Conservation (phyloP, 2,888 invertebrate genomes). For the Stenichneumon culpator region DNA sequence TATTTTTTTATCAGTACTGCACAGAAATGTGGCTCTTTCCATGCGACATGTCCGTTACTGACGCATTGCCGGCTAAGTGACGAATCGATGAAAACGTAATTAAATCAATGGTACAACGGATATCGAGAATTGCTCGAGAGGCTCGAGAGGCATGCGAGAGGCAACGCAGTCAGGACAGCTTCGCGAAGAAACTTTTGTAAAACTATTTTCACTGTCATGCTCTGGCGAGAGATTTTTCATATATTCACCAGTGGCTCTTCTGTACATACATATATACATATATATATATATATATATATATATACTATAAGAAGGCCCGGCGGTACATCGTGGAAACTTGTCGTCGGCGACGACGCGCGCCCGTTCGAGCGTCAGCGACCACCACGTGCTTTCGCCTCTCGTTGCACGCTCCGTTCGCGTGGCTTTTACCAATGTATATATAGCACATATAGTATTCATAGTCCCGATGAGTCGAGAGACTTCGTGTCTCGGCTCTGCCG, state of each 20-base stretch:
- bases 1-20: too few species aligned
- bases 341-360: constrained; percentile 33
- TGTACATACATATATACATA: background rate
- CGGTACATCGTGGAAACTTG: constrained; percentile 30
- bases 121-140: background rate
- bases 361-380: constrained; percentile 20
- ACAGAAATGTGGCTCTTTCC: too few species aligned
- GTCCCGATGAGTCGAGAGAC: constrained; percentile 49
- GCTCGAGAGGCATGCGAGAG: background rate
- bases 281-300: background rate
- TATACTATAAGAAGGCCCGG: background rate
- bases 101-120: background rate
- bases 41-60: too few species aligned
- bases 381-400: constrained; percentile 46
- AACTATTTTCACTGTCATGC: constrained; percentile 11
- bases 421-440: constrained; percentile 42
- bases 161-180: background rate
- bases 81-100: background rate
- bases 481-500: constrained; percentile 33
- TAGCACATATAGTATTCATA: constrained; percentile 33
- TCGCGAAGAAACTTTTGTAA: background rate
- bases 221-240: constrained; percentile 25
- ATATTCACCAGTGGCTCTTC: constrained; percentile 28
- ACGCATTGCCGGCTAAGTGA: background rate
- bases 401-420: constrained; percentile 60